Evolutionary conservation across 64 coral and sea anemone species (phyloP), one percentile per base, ranked within the genome.

Genomic region (Montipora foliosa): DNA sequence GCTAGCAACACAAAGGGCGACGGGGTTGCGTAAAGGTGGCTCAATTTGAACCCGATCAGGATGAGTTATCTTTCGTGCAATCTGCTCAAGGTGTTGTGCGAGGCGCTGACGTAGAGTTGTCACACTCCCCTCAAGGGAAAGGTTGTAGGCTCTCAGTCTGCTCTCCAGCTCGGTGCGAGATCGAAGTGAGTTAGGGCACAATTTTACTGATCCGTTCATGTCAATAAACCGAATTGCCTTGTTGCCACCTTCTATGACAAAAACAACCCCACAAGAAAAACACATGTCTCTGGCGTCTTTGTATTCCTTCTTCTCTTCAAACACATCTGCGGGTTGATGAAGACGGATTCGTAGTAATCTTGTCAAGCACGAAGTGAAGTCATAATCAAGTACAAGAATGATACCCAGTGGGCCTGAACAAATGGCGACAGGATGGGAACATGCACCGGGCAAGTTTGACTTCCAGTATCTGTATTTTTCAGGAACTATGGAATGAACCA

Each of bases 281-380:
- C 86, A 74, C 16, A 87, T 1, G 47, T 75, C 84, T 74, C 84
- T 87, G 16, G 84, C 84, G 17, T 87, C 84, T 87, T 87, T 87
- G 45, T 51, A 74, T 55, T 66, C 45, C 67, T 87, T 72, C 68
- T 87, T 73, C 67, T 74, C 44, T 75, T 87, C 46, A 51, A 69
- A 74, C 19, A 58, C 86, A 88, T 88, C 86, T 75, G 86, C 86
- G 37, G 86, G 86, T 88, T 88, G 86, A 76, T 88, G 70, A 75
- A 88, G 86, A 21, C 69, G 47, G 68, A 88, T 88, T 73, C 49
- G 68, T 21, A 88, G 86, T 88, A 88, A 88, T 58, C 47, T 49
- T 75, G 86, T 59, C 10, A 17, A 88, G 58, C 37, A 84, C 57
- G 81, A 46, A 84, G 55, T 67, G 59, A 84, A 62, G 21, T 84